phyloP scores from a whole-genome alignment of 2,113 vertebrate genomes.

The Empidonax traillii region DNA sequence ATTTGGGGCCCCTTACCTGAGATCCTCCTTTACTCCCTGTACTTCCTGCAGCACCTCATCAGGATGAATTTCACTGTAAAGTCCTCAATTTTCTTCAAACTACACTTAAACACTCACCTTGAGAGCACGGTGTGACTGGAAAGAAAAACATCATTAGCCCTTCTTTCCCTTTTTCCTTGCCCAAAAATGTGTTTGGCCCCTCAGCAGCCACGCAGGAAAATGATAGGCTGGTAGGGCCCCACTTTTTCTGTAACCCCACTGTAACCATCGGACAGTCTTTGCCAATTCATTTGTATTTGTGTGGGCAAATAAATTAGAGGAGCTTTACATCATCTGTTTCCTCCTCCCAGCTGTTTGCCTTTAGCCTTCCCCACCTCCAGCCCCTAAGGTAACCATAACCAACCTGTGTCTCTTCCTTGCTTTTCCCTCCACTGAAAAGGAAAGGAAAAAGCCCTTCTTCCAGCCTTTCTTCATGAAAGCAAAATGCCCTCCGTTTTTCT shows the following conservation, averaged over 20 bases:
- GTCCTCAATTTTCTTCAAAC: background rate
- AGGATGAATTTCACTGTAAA: conserved; percentile 49
- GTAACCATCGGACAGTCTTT: background rate
- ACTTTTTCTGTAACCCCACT: background rate
- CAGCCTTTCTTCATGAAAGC: background rate
- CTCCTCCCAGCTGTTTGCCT: background rate
- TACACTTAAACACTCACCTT: background rate
- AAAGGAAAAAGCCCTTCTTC: background rate
- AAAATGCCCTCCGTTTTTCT: fast-evolving
- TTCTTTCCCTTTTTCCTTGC: background rate
- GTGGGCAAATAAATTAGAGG: background rate
- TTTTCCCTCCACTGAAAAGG: background rate
- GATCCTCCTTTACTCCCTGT: background rate
- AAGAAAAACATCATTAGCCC: background rate
- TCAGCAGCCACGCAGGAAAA: background rate
- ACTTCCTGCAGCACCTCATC: background rate
- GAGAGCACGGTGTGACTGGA: background rate
- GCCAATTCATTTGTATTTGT: background rate
- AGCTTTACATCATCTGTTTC: background rate
- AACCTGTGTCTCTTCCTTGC: background rate
- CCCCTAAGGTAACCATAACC: background rate
- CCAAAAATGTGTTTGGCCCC: background rate
- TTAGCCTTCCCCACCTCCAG: background rate
- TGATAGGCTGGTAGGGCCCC: fast-evolving
- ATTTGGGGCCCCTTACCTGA: background rate